Evolutionary conservation across 2,113 vertebrate genomes (phyloP), one percentile per base, ranked within the genome.

Genomic region (Bufo gargarizans): DNA sequence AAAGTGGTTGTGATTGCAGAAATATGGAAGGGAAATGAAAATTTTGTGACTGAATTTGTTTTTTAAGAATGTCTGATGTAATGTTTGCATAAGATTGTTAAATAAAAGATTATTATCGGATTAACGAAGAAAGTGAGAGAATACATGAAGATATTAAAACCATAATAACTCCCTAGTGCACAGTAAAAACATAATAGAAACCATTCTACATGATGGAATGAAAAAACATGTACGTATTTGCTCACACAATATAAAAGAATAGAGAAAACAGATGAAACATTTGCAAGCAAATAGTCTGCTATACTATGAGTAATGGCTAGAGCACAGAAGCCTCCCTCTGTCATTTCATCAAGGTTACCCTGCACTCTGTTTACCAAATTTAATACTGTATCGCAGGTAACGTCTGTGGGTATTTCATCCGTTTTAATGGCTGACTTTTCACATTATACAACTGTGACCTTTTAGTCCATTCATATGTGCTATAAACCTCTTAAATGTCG

Each of bases 401-500:
- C 14, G 61, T 83, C 4, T 45, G 58, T 47, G 58, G 55, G n/a
- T 63, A 76, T 88, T 83, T 88, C 10, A 77, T 76, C 56, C 11
- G 19, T 53, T 88, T 82, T 82, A 82, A 82, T 88, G 77, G 87
- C 69, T 77, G n/a, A 56, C 50, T 84, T 89, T 43, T 33, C 74
- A 58, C 82, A 89, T 89, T 89, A 89, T 89, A 89, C 87, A 89
- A 77, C 49, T 22, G 58, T 89, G 87, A 89, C 87, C 87, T 89
- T 89, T 89, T 89, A 89, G 65, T 89, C 65, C 82, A 89, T 89
- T 89, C 71, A 78, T 78, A 84, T 69, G 87, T 89, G 80, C 72
- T 84, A 53, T 84, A 84, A 89, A 89, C 87, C 79, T 89, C 87
- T 89, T 89, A 89, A 89, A 89, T 89, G 87, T 84, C 87, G 82